Percentiles rank a stretch among this genome's conserved stretches.
These are phyloP conservation scores for Hyperoplus lanceolatus DNA, from an alignment of 2,797 vertebrate species.

Conservation along the genomic window DNA sequence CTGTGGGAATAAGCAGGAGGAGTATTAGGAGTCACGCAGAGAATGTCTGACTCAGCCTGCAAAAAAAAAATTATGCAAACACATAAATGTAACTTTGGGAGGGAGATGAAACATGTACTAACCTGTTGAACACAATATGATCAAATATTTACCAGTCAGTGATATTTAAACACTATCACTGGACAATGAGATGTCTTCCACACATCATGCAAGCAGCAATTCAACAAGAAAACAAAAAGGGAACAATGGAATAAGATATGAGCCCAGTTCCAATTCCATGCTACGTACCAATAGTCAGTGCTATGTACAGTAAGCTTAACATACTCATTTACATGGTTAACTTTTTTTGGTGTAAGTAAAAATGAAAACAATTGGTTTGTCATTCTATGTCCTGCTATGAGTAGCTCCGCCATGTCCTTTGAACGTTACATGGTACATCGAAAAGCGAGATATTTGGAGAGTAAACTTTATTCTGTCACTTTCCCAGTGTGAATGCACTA, in stretches of 20 bases:
- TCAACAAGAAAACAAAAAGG: neutral
- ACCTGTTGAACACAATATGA: neutral
- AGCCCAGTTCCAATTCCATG: slow-evolving; percentile 6
- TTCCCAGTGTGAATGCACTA: neutral
- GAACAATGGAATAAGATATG: neutral
- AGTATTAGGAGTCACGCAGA: neutral
- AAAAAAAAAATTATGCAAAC: neutral
- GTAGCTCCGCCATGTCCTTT: neutral
- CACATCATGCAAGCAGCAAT: slow-evolving; percentile 20
- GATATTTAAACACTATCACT: slow-evolving; percentile 17
- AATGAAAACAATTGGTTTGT: neutral
- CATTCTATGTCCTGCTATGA: no score
- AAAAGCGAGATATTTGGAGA: neutral
- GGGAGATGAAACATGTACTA: neutral
- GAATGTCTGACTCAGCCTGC: neutral
- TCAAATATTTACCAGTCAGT: neutral
- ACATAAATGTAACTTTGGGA: neutral
- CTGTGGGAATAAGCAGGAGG: slow-evolving; percentile 78
- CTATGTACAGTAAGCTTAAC: neutral
- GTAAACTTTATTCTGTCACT: neutral
- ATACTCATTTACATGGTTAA: neutral
- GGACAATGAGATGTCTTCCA: slow-evolving; percentile 9
- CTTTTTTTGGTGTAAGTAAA: neutral
- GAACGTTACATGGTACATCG: neutral
- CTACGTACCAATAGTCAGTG: neutral